Conservation (phyloP, 2,797 vertebrate genomes). For the Sebastiscus tertius region DNA sequence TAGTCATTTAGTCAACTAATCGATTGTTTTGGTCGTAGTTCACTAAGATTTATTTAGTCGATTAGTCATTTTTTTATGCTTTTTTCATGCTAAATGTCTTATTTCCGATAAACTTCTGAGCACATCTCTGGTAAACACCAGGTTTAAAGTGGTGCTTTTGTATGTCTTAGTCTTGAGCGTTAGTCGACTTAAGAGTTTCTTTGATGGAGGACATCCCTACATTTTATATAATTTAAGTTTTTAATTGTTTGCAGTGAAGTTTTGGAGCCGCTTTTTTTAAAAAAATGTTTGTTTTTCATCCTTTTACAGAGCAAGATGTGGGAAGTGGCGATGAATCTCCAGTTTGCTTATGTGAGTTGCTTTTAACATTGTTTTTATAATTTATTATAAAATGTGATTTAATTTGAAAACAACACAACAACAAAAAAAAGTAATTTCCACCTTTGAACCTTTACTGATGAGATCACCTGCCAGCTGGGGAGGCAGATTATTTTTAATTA, state of each 20-base stretch:
- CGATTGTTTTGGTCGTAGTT: too few relatives aligned
- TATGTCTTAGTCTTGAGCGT: too few relatives aligned
- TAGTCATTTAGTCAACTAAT: too few relatives aligned
- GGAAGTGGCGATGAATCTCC: conserved; percentile 76
- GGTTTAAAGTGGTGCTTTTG: too few relatives aligned
- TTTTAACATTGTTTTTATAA: background rate
- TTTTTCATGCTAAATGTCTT: too few relatives aligned
- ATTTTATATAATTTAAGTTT: background rate
- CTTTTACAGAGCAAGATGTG: conserved; percentile 79
- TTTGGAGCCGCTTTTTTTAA: background rate
- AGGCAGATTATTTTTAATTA: too few relatives aligned
- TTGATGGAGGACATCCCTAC: too few relatives aligned
- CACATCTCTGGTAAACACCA: too few relatives aligned
- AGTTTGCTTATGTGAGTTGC: conserved; percentile 86
- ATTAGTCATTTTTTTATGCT: background rate
- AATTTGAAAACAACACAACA: background rate
- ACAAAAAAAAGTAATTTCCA: background rate
- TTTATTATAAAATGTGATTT: background rate
- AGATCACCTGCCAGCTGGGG: too few relatives aligned
- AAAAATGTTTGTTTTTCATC: background rate
- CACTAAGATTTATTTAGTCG: too few relatives aligned
- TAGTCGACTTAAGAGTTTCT: too few relatives aligned
- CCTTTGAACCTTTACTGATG: conserved; percentile 26
- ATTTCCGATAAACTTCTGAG: too few relatives aligned
- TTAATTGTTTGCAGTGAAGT: background rate